Evolutionary conservation across 2,888 invertebrate species (phyloP).

Genomic region (Chaetogeoica ovagalla): DNA sequence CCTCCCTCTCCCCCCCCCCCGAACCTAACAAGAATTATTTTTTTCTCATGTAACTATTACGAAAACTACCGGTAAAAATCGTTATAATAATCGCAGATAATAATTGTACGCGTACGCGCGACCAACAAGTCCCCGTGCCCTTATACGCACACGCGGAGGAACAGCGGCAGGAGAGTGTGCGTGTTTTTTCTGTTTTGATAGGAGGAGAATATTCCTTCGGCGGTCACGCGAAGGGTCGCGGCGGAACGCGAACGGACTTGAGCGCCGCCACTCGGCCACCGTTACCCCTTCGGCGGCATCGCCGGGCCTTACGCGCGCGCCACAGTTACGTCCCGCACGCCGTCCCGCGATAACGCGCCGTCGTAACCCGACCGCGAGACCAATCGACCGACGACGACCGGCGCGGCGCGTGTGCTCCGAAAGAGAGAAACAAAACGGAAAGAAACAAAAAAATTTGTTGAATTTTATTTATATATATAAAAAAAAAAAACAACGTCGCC

Average conservation of each 20-base stretch:
- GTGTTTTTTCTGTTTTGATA: neutral
- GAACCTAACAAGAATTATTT: no score
- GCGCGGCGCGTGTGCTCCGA: neutral
- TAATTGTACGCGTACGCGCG: no score
- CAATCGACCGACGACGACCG: neutral
- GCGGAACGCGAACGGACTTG: neutral
- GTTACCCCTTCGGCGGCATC: conserved; percentile 21
- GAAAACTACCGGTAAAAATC: no score
- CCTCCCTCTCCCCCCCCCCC: no score
- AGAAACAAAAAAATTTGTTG: neutral
- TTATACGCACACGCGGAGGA: no score
- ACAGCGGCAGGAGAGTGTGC: no score
- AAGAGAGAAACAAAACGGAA: no score
- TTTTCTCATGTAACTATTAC: no score
- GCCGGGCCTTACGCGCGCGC: conserved; percentile 12
- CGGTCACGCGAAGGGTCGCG: neutral
- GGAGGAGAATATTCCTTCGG: neutral
- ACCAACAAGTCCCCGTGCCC: no score
- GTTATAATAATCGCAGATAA: no score
- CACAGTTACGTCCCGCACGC: conserved; percentile 44
- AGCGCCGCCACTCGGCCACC: conserved; percentile 42
- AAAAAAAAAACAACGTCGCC: no score
- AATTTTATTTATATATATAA: neutral
- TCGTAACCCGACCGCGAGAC: no score
- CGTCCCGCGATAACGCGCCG: conserved; percentile 19